phyloP scores from a whole-genome alignment of 2,888 invertebrate genomes.

The Proisotoma minuta region DNA sequence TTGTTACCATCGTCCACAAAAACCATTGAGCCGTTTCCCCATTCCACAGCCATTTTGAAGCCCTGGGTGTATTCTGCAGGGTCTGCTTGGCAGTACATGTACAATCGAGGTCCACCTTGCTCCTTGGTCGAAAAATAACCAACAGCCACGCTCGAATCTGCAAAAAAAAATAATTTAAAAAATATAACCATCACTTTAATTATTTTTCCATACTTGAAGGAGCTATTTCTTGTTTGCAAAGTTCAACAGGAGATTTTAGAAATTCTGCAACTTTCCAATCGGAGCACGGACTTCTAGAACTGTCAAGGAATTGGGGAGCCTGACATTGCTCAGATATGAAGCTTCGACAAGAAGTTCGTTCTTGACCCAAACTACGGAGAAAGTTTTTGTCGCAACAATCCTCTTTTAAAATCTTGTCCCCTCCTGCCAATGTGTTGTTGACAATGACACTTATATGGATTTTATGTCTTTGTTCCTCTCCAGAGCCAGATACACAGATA shows the following conservation, averaged over 20 bases:
- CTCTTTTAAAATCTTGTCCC: too few relatives aligned
- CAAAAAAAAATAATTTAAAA: not conserved
- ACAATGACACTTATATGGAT: not conserved
- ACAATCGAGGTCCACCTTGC: conserved; percentile 29
- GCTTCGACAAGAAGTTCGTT: conserved; percentile 40
- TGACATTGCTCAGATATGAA: conserved; percentile 36
- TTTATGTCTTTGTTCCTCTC: not conserved
- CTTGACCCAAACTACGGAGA: conserved; percentile 34
- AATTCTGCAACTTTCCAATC: conserved; percentile 41
- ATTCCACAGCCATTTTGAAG: conserved; percentile 40
- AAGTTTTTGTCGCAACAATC: conserved; percentile 38
- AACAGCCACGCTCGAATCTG: conserved; percentile 24
- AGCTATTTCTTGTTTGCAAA: conserved; percentile 40
- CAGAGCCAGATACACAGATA: not conserved
- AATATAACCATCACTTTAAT: not conserved
- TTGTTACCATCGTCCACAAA: conserved; percentile 41
- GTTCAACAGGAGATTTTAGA: conserved; percentile 34
- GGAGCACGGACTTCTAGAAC: conserved; percentile 22
- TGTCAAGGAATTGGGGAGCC: conserved; percentile 21
- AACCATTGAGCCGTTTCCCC: conserved; percentile 37
- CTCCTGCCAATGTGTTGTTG: not conserved
- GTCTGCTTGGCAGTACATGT: conserved; percentile 41
- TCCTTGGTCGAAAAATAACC: conserved; percentile 34
- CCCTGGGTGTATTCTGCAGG: conserved; percentile 40
- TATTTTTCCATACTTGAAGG: conserved; percentile 18